Base-by-base conservation (phyloP, 64 coral and sea anemone species). In the Montipora cactus region DNA sequence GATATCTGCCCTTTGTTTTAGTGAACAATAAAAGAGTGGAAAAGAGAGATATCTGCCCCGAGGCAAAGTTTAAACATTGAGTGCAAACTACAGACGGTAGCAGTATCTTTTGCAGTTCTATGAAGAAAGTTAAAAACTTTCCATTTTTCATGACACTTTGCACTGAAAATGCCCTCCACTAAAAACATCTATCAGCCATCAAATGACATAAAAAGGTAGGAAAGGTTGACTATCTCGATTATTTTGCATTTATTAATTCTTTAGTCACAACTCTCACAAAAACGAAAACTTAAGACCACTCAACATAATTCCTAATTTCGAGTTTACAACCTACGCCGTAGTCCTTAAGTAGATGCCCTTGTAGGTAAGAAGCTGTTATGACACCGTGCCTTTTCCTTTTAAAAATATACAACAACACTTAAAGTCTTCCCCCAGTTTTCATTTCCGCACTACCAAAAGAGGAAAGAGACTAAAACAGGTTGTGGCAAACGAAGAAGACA, bases 1-100 rank as follows among this genome's bases (percentile, higher is more conserved):
- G 82, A 86, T 86, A 86, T 86, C 44, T 70, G 82, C 82, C 66
- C 82, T 8, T 86, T 86, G 82, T 86, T 86, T 47, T 6, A 11
- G 53, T 50, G 37, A 71, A 86, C 66, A 86, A 86, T 84, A 49
- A 67, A 47, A 70, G 82, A 72, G 46, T 11, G 3, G 28, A 86
- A 51, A 72, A 85, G 47, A 51, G 51, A 51, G 7, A 86, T 86
- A 86, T 71, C 6, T 71, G 66, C 62, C 45, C 82, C 21, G 46
- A 71, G 67, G 3, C 45, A 71, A 86, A 5, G 48, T 86, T 71
- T 51, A 50, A n/a, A 59, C 62, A 82, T 61, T 18, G 47, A 22
- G 19, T 71, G 7, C 6, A 72, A 25, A 51, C 18, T 18, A 20
- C 82, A 86, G 46, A 86, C 62, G 71, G 45, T n/a, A 8, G 44